These are phyloP conservation scores for Drosophila takahashii DNA, from an alignment of 1,140 invertebrate genomes.

Conservation along the genomic window DNA sequence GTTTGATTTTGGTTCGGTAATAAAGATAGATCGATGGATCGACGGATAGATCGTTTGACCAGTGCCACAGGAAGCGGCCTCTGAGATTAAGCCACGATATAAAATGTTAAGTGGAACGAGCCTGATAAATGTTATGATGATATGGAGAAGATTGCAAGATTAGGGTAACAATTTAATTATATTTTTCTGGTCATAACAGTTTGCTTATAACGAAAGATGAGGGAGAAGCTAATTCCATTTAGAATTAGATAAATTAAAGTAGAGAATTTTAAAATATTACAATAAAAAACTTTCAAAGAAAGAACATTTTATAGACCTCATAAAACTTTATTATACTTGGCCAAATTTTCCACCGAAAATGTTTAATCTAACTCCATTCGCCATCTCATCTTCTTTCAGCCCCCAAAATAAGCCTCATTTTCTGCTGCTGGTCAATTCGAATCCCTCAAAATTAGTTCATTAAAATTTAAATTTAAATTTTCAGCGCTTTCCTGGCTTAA, in stretches of 20 bases:
- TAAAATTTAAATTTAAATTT: conserved; percentile 59
- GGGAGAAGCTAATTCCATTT: neutral
- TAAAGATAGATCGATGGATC: conserved; percentile 55
- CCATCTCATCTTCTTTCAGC: conserved; percentile 14
- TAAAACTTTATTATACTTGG: neutral
- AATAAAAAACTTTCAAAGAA: too few relatives aligned
- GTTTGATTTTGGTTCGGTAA: conserved; percentile 52
- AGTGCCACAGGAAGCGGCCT: conserved; percentile 30
- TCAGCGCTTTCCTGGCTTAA: conserved; percentile 36
- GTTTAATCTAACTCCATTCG: conserved; percentile 35
- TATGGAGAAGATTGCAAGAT: conserved; percentile 6
- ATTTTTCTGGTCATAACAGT: neutral
- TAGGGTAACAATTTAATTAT: conserved; percentile 36
- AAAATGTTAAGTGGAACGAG: conserved; percentile 25
- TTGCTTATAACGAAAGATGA: neutral
- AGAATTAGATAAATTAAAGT: neutral
- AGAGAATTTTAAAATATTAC: neutral
- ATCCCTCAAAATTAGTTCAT: conserved; percentile 57
- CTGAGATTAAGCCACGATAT: conserved; percentile 21
- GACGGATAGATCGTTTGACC: neutral
- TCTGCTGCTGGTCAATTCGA: conserved; percentile 18
- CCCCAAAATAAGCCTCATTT: conserved; percentile 19
- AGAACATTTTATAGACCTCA: too few relatives aligned
- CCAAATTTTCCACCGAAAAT: conserved; percentile 7
- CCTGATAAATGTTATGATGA: conserved; percentile 17